phyloP scores from a whole-genome alignment of 2,888 invertebrate species.

The Cabera pusaria region DNA sequence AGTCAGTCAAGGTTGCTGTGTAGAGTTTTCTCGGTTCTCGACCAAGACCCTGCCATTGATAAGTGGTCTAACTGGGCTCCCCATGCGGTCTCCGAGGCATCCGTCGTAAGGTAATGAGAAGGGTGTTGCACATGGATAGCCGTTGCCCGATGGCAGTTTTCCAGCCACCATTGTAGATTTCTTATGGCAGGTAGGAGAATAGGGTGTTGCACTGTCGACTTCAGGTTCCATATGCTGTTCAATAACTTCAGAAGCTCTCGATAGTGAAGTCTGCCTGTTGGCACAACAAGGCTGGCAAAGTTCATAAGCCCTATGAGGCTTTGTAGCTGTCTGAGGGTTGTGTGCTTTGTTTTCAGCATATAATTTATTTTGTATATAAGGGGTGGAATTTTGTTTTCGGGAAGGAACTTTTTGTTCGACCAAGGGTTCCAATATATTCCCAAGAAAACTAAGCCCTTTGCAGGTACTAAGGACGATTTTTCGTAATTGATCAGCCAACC shows the following conservation, averaged over 20 bases:
- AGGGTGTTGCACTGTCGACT: neutral
- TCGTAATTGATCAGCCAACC: slow-evolving; percentile 24
- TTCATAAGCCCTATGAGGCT: slow-evolving; percentile 9
- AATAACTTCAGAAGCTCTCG: slow-evolving; percentile 1
- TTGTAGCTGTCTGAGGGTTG: slow-evolving; percentile 5
- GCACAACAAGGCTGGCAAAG: slow-evolving; percentile 11
- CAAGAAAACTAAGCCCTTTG: slow-evolving; percentile 19
- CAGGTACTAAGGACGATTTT: slow-evolving; percentile 19
- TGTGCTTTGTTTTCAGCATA: neutral
- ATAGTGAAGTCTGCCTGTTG: slow-evolving; percentile 3
- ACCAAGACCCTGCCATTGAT: slow-evolving; percentile 1
- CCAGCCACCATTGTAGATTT: slow-evolving; percentile 6
- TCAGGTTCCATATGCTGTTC: neutral
- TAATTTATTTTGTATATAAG: slow-evolving; percentile 1
- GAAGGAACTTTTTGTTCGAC: neutral
- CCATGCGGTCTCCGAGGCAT: slow-evolving; percentile 12
- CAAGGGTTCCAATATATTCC: slow-evolving; percentile 30
- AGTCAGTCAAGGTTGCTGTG: slow-evolving; percentile 13
- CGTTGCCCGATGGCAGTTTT: neutral
- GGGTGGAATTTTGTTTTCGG: neutral
- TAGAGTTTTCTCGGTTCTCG: neutral
- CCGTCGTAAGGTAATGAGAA: slow-evolving; percentile 13
- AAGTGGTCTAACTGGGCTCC: slow-evolving; percentile 10
- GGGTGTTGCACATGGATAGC: slow-evolving; percentile 3
- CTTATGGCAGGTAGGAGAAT: neutral